Percentiles rank a stretch among this genome's conserved stretches.
Evolutionary conservation across 30 jellyfish, hydroid and myxozoan genomes (phyloP).

Genomic region (Hydractinia symbiolongicarpus): DNA sequence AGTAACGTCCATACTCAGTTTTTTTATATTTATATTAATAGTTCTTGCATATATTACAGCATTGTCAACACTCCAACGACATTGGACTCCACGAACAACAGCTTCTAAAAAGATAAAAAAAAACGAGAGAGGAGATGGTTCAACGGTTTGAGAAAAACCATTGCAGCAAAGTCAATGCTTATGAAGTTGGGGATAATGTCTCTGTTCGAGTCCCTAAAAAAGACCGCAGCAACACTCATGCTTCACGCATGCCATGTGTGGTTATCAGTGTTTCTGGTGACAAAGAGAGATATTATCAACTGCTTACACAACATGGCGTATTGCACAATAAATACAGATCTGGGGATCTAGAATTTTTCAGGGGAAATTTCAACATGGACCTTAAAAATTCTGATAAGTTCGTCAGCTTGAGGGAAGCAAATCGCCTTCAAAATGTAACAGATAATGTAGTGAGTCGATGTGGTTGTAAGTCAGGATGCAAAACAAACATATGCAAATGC

Average conservation of each 20-base stretch:
- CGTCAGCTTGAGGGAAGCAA: conserved; percentile 11
- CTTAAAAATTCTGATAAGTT: background rate
- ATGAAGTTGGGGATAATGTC: conserved; percentile 29
- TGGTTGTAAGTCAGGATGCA: too few species aligned
- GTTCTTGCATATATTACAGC: too few species aligned
- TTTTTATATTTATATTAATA: too few species aligned
- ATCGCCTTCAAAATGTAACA: too few species aligned
- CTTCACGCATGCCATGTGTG: background rate
- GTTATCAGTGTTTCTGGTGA: background rate
- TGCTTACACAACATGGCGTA: conserved; percentile 1
- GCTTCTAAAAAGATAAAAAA: too few species aligned
- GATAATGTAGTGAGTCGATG: too few species aligned
- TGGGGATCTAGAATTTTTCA: conserved; percentile 8
- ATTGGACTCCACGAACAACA: too few species aligned
- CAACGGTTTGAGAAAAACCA: conserved; percentile 4
- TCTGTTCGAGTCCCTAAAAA: background rate
- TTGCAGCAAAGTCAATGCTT: background rate
- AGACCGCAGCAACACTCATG: background rate
- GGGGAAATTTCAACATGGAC: background rate
- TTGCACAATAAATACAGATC: background rate
- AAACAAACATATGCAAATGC: too few species aligned
- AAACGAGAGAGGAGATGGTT: background rate
- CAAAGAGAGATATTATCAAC: background rate
- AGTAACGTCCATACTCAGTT: too few species aligned
- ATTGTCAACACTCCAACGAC: too few species aligned